phyloP scores from a whole-genome alignment of 2,113 vertebrate species.

The Trogon surrucura region DNA sequence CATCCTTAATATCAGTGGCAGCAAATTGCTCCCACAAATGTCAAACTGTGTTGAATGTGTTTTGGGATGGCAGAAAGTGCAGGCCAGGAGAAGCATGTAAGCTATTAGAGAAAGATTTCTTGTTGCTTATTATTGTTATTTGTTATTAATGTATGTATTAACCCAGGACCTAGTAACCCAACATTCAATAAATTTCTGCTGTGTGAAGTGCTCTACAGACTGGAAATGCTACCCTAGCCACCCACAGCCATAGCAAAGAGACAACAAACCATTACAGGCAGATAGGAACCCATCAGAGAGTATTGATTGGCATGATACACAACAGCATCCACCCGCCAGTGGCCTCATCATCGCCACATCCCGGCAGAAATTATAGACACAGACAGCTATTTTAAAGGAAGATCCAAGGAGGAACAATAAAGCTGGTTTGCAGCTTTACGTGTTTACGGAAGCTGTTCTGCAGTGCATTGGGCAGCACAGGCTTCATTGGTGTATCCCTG shows the following conservation, averaged over 20 bases:
- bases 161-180: background rate
- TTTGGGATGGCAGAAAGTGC: background rate
- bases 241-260: background rate
- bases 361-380: background rate
- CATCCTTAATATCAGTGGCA: background rate
- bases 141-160: background rate
- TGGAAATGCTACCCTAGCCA: background rate
- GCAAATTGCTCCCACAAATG: background rate
- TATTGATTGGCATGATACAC: accelerated
- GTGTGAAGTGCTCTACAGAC: background rate
- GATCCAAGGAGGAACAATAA: background rate
- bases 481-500: too few species aligned
- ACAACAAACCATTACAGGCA: background rate
- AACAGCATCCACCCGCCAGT: accelerated
- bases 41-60: background rate
- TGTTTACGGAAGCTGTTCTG: background rate
- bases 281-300: background rate
- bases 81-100: accelerated
- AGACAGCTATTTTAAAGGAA: background rate
- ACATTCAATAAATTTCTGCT: background rate
- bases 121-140: background rate
- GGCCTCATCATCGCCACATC: accelerated
- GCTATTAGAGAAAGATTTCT: background rate
- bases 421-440: background rate
- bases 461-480: background rate